Evolutionary conservation across 2,888 invertebrate species (phyloP), one percentile per base, ranked within the genome.

Genomic region (Aphrophora alni): DNA sequence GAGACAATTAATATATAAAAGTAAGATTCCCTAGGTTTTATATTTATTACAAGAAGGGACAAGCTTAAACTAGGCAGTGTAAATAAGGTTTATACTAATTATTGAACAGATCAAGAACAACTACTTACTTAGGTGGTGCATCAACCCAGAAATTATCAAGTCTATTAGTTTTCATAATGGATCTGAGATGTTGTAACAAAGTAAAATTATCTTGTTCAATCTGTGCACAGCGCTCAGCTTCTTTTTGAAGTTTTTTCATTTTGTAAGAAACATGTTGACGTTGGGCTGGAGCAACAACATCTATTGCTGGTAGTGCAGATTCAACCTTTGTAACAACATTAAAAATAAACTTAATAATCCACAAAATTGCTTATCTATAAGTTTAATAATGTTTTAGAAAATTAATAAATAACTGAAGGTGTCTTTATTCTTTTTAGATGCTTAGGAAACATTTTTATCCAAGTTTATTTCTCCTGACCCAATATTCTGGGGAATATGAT

Each of bases 171-270:
- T 88, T 89, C 93, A 93, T 94, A 85, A 95, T 92, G 84, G 90
- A 89, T 80, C 89, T 89, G 83, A 95, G 89, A 75, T 93, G 91
- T 88, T 93, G 93, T 84, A 94, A 88, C 80, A 95, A 88, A 71
- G 92, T 90, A 85, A 92, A 91, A 89, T 95, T 95, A 86, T 94
- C 94, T 76, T 89, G 89, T 87, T 92, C 91, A 71, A 95, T 93
- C 88, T 91, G 90, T 80, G 88, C 87, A 84, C 90, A 90, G 59
- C 95, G 90, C 86, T 95, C 95, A 44, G 89, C 89, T 88, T 95
- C 94, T 59, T 90, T 90, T 87, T 94, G 94, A 76, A 90, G 88
- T 87, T 93, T 93, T 89, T 94, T 94, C 82, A 92, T 89, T 87
- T 95, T 95, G 80, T 90, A 87, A 10, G 90, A 89, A 7, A 95